Evolutionary conservation across 2,888 invertebrate species (phyloP).

Genomic region (Slavum lentiscoides): DNA sequence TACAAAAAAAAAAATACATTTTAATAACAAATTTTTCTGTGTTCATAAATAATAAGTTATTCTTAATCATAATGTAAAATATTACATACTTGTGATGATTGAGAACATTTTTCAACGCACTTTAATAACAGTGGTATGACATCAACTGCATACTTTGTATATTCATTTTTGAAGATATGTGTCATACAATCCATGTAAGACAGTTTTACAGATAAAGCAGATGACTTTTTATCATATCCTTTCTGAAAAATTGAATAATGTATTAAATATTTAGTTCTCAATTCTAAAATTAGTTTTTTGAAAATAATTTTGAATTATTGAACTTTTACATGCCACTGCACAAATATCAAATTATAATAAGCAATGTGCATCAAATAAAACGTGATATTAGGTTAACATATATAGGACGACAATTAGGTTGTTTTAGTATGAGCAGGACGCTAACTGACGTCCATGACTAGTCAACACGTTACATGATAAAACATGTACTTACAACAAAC

Average conservation of each 20-base stretch:
- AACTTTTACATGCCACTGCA: no score
- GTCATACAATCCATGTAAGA: constrained; percentile 43
- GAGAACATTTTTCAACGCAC: constrained; percentile 45
- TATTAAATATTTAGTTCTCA: not conserved
- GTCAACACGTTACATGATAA: not conserved
- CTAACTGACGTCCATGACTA: no score
- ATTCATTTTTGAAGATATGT: constrained; percentile 28
- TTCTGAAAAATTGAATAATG: constrained; percentile 9
- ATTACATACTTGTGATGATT: constrained; percentile 35
- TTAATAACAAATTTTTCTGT: not conserved
- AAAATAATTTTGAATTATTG: not conserved
- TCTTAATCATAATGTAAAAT: not conserved
- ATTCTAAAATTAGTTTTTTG: not conserved
- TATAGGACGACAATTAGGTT: no score
- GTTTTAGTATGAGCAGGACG: no score
- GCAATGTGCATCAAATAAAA: no score
- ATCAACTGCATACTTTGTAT: constrained; percentile 24
- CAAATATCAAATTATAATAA: no score
- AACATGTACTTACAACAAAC: constrained; percentile 39
- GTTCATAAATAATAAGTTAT: not conserved
- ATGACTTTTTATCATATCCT: constrained; percentile 49
- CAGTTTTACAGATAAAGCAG: constrained; percentile 42
- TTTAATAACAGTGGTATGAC: constrained; percentile 40
- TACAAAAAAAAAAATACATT: no score
- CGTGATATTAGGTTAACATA: no score